Evolutionary conservation across 2,888 invertebrate genomes (phyloP).

Genomic region (Cetonia aurata): DNA sequence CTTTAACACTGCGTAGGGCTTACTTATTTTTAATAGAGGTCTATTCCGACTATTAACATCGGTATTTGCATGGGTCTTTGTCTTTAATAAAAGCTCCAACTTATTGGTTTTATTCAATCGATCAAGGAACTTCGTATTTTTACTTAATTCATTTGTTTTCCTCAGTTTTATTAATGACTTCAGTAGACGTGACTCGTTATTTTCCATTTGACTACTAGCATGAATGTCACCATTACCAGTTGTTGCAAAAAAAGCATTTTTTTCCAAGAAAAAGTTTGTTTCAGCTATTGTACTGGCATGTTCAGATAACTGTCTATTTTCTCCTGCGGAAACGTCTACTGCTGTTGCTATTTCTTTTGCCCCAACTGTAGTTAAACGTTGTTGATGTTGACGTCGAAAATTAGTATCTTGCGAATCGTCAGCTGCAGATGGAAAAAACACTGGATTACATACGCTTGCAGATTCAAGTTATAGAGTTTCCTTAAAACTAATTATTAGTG

Average conservation of each 20-base stretch:
- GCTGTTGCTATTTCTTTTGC: not conserved
- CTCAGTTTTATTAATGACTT: conserved; percentile 5
- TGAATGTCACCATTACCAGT: not conserved
- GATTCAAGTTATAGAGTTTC: not conserved
- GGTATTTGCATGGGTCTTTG: not conserved
- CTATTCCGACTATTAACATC: conserved; percentile 2
- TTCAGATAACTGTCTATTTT: not conserved
- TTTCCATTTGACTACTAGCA: not conserved
- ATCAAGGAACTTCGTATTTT: not conserved
- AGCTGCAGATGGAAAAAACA: conserved; percentile 37
- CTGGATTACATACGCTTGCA: conserved; percentile 19
- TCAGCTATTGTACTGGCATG: not conserved
- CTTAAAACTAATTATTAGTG: not conserved
- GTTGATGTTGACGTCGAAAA: not conserved
- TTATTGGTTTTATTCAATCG: conserved; percentile 3
- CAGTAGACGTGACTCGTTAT: not conserved
- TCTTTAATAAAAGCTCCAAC: conserved; percentile 3
- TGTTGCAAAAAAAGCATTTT: not conserved
- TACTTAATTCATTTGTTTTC: not conserved
- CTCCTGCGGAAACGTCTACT: not conserved
- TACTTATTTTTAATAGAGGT: too few species aligned
- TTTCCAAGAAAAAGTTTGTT: not conserved
- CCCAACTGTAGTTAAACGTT: not conserved
- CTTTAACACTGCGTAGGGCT: too few species aligned
- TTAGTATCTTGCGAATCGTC: conserved; percentile 12